These are phyloP conservation scores for Kryptolebias ocellatus DNA, from an alignment of 2,797 vertebrate genomes.

Conservation along the genomic window DNA sequence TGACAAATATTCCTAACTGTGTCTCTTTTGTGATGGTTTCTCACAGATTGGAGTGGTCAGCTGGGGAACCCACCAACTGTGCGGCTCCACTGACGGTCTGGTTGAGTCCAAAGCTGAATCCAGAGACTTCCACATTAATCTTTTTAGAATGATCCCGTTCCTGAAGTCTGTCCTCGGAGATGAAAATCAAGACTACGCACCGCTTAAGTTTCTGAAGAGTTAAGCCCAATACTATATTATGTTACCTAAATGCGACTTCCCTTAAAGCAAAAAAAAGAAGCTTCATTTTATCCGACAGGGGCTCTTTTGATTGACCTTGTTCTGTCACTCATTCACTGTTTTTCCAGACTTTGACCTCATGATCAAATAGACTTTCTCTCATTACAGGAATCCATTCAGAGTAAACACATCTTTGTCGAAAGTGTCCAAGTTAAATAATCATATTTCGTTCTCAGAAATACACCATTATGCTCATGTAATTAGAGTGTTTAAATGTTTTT, in stretches of 20 bases:
- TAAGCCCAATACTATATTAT: slow-evolving; percentile 14
- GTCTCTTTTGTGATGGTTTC: not conserved
- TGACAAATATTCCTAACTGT: too few species aligned
- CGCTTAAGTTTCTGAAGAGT: slow-evolving; percentile 51
- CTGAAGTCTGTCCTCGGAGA: slow-evolving; percentile 58
- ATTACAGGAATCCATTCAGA: not conserved
- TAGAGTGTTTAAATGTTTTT: too few species aligned
- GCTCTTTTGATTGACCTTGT: not conserved
- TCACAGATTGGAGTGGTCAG: slow-evolving; percentile 71
- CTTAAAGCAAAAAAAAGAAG: not conserved
- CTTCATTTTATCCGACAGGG: not conserved
- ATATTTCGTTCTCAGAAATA: too few species aligned
- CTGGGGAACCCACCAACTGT: slow-evolving; percentile 61
- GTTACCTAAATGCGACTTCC: not conserved
- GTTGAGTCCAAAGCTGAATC: slow-evolving; percentile 22
- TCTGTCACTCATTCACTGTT: not conserved
- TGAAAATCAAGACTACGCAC: slow-evolving; percentile 2
- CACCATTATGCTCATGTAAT: too few species aligned
- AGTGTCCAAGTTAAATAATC: not conserved
- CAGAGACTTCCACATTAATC: slow-evolving; percentile 76
- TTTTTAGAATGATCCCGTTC: slow-evolving; percentile 68
- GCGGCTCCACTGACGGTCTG: rapidly evolving
- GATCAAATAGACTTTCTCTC: not conserved
- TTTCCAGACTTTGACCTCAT: not conserved
- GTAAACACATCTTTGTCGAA: not conserved